Percentiles rank a stretch among this genome's conserved stretches.
These are phyloP conservation scores for Sebastolobus altivelis DNA, from an alignment of 2,797 vertebrate genomes.

Conservation along the genomic window DNA sequence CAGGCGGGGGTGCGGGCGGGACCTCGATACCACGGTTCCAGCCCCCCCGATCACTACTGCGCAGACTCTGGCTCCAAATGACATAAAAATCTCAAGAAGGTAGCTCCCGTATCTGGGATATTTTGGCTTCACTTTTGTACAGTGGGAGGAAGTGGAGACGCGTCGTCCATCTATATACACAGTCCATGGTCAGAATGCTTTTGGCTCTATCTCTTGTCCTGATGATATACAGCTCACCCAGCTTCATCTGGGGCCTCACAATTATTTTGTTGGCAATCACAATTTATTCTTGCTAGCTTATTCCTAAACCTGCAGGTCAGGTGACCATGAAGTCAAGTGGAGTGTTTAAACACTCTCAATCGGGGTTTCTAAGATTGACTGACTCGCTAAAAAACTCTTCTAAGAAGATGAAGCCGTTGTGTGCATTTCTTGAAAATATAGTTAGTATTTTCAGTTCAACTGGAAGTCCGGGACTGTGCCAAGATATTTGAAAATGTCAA, in stretches of 20 bases:
- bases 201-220: neutral
- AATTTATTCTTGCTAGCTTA: neutral
- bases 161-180: no score
- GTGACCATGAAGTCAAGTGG: neutral
- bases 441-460: neutral
- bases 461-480: neutral
- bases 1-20: no score
- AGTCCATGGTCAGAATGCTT: neutral
- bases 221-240: neutral
- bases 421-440: neutral
- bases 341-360: neutral
- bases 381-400: neutral
- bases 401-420: neutral
- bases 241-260: neutral
- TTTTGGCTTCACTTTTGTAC: no score
- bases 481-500: neutral
- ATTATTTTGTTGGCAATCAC: neutral
- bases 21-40: no score
- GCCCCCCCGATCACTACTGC: no score
- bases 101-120: no score
- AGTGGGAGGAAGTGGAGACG: no score
- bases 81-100: no score
- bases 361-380: neutral
- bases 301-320: neutral
- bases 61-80: no score